Base-by-base conservation (phyloP, 2,113 vertebrate genomes). In the Cisticola juncidis region DNA sequence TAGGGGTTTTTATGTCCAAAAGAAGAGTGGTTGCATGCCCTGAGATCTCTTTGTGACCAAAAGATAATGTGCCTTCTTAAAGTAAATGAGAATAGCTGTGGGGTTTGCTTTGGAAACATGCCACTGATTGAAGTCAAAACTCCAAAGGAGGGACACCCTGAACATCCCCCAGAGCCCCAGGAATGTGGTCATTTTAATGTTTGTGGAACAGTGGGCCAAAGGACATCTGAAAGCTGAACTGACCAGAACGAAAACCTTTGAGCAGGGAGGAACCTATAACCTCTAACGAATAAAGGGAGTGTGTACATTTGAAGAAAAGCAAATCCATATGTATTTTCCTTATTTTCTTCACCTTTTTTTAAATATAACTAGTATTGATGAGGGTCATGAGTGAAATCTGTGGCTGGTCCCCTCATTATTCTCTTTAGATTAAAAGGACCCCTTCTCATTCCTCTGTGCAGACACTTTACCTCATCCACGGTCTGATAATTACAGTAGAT, bases 231-330 rank as follows among this genome's bases (percentile, higher is more conserved):
- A 87, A 68, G 18, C 29, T 72, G 60, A 90, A 68, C 26, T 66
- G 58, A 60, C n/a, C 88, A n/a, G 62, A 50, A 70, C 14, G 42
- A 77, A 83, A 94, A 58, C 9, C 16, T 70, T 50, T 68, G 28
- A 42, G 9, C 0, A 1, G 2, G 16, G 16, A 64, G 35, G 42
- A 82, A 65, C 10, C 25, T 68, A n/a, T n/a, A n/a, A n/a, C n/a
- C 17, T 78, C 21, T 44, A 33, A 22, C 29, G 57, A 18, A 9
- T 48, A 54, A 36, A 38, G 51, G 26, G 6, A 22, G 7, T 29
- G 42, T 38, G 38, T 17, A 12, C 10, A 3, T 62, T 80, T 62
- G 38, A 89, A 45, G 33, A 80, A 15, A 57, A 81, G 29, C 14
- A 38, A 33, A 79, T 86, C 11, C 24, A 36, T 51, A 22, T 0